These are phyloP conservation scores for Hipparchia semele DNA, from an alignment of 2,888 invertebrate species.

Conservation along the genomic window DNA sequence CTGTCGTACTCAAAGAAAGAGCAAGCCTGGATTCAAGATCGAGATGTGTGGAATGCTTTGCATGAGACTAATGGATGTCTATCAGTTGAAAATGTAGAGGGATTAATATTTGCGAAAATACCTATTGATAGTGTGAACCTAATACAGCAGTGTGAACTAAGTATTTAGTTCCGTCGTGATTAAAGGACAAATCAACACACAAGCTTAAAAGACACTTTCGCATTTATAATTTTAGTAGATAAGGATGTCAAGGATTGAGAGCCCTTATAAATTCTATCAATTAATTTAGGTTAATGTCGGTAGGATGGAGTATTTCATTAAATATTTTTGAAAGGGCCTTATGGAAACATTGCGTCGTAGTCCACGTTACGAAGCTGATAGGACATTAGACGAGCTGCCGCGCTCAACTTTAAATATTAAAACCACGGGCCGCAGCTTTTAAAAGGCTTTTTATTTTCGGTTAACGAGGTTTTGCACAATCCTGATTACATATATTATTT, in stretches of 20 bases:
- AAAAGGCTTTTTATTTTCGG: conserved; percentile 71
- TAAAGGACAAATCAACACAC: not conserved
- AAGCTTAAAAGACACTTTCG: not conserved
- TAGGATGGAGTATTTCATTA: conserved; percentile 5
- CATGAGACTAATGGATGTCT: too few species aligned
- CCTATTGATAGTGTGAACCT: too few species aligned
- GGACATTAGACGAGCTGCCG: conserved; percentile 71
- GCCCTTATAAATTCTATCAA: conserved; percentile 3
- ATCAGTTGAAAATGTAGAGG: too few species aligned
- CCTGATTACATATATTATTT: conserved; percentile 38
- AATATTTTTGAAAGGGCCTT: conserved; percentile 9
- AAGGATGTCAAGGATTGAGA: too few species aligned
- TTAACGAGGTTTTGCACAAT: conserved; percentile 66
- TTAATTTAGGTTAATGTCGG: conserved; percentile 2
- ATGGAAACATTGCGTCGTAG: conserved; percentile 24
- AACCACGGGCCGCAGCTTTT: conserved; percentile 55
- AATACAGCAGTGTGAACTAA: too few species aligned
- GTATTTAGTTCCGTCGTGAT: too few species aligned
- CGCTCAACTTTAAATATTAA: conserved; percentile 72
- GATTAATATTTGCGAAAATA: too few species aligned
- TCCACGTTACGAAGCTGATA: conserved; percentile 50
- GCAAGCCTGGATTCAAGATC: too few species aligned
- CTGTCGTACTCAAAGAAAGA: too few species aligned
- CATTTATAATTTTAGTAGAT: too few species aligned
- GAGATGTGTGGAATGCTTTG: too few species aligned